Conservation (phyloP, 2,888 invertebrate species). For the Melieria crassipennis region DNA sequence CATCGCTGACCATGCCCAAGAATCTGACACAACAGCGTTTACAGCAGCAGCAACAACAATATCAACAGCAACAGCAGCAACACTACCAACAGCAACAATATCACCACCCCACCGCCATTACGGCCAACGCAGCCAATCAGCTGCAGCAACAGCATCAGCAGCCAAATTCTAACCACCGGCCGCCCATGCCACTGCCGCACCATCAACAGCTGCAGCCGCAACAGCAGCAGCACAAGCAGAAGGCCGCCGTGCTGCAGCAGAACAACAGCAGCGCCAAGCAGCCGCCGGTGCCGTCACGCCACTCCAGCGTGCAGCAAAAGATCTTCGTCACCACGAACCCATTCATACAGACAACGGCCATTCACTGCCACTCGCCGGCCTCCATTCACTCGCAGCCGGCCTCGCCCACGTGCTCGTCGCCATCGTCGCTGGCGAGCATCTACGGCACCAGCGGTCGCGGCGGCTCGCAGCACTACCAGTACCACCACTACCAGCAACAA, state of each 20-base stretch:
- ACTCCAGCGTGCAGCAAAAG: conserved; percentile 65
- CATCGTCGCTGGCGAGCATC: conserved; percentile 48
- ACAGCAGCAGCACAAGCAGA: conserved; percentile 52
- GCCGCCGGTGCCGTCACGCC: conserved; percentile 62
- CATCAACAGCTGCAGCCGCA: conserved; percentile 46
- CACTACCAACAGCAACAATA: conserved; percentile 49
- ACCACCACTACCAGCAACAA: conserved; percentile 37
- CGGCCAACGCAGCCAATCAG: conserved; percentile 54
- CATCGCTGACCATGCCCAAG: conserved; percentile 59
- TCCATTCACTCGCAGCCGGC: conserved; percentile 50
- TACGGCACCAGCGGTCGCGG: conserved; percentile 42
- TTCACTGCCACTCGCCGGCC: conserved; percentile 59
- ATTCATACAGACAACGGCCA: conserved; percentile 64
- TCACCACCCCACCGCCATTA: conserved; percentile 57
- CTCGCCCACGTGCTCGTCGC: conserved; percentile 59
- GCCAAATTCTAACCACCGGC: conserved; percentile 39
- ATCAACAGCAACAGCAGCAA: conserved; percentile 47
- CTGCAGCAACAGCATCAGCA: conserved; percentile 49
- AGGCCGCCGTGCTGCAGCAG: conserved; percentile 45
- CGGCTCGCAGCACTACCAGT: conserved; percentile 30
- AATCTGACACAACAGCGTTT: conserved; percentile 52
- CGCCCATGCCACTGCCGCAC: conserved; percentile 44
- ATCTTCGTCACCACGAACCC: conserved; percentile 66
- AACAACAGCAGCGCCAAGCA: conserved; percentile 51
- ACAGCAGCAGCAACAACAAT: conserved; percentile 48